phyloP scores from a whole-genome alignment of 2,797 vertebrate species.

The Enteromius fasciolatus region DNA sequence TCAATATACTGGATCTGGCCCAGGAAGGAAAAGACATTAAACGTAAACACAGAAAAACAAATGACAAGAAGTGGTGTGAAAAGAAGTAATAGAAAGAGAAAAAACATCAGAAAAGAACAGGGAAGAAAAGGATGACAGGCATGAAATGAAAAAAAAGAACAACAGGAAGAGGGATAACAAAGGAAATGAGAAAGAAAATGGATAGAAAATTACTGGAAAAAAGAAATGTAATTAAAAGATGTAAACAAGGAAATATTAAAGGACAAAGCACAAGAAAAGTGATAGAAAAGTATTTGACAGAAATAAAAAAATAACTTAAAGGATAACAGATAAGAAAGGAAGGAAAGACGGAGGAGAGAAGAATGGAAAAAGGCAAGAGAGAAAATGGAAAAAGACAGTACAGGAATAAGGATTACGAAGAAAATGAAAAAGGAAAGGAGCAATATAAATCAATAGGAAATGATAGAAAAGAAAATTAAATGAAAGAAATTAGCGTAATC shows the following conservation, averaged over 20 bases:
- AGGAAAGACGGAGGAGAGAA: neutral
- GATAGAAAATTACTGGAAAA: neutral
- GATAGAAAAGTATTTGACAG: neutral
- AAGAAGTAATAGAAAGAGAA: neutral
- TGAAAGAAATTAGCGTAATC: neutral
- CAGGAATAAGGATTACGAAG: neutral
- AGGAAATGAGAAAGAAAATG: neutral
- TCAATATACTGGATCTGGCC: neutral
- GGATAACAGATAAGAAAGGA: neutral
- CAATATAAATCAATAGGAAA: slow-evolving; percentile 8
- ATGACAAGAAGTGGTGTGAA: neutral
- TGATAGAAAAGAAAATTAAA: neutral
- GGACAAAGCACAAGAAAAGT: neutral
- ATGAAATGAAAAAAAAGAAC: neutral
- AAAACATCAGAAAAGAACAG: slow-evolving; percentile 2
- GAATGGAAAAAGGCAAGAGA: neutral
- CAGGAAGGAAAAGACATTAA: neutral
- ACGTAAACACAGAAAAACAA: neutral
- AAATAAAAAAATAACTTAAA: neutral
- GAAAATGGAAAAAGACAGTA: neutral
- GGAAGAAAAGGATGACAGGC: neutral
- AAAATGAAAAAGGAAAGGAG: neutral
- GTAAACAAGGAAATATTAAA: neutral
- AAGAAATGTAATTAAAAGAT: neutral
- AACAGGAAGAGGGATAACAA: neutral